Base-by-base conservation (phyloP, 2,797 vertebrate species). In the Danio aesculapii region DNA sequence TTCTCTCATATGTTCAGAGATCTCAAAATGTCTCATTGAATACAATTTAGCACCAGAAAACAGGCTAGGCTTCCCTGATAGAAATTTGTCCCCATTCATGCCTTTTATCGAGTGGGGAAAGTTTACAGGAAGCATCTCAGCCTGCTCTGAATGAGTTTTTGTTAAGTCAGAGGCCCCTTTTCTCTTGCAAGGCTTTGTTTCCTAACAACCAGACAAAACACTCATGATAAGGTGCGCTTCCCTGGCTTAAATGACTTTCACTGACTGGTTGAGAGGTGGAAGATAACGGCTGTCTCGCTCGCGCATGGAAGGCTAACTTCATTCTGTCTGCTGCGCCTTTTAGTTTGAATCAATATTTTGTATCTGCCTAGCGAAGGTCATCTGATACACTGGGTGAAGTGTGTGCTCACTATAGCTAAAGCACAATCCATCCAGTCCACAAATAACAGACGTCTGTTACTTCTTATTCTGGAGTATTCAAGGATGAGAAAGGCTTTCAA, bases 171-270 rank as follows among this genome's bases (percentile, higher is more conserved):
- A 87, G 78, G n/a, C 50, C 50, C 50, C 57, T 53, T 67, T 77
- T 72, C 59, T 75, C 66, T 84, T 77, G 17, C 52, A 43, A 7
- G 44, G 44, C 68, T 74, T 81, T 89, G 85, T 88, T 90, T 91
- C 88, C 87, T 84, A 88, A 88, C 85, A 88, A 89, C 87, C 74
- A 83, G 86, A 86, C 84, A 84, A 81, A 91, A 93, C 91, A 90
- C 84, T 86, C 47, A 55, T 1, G 41, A 30, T 76, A 75, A 74
- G 59, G 79, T 78, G 63, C 11, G 46, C 21, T 57, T 57, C 44
- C 46, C 19, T 4, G n/a, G 49, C 8, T 58, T 55, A 19, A 68
- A 61, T 50, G 30, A 72, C 19, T 81, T 70, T 44, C 57, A 61
- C 66, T 77, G 70, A 55, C 71, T 49, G 46, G 53, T 71, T 64